phyloP scores from a whole-genome alignment of 2,888 invertebrate genomes.

The Leucozona laternaria region DNA sequence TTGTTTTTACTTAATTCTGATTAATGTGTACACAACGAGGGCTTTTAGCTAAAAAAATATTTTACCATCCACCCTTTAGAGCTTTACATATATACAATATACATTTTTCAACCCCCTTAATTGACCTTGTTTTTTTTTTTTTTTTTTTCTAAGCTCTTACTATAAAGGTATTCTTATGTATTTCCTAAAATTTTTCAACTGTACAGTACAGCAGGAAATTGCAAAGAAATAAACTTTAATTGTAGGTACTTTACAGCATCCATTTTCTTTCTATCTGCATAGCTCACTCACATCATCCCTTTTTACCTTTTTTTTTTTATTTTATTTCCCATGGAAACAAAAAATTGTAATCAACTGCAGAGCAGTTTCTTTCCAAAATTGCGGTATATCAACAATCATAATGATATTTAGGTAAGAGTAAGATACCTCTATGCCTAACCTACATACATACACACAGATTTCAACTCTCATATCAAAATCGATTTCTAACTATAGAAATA shows the following conservation, averaged over 20 bases:
- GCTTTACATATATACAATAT: background rate
- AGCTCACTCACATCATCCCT: too few relatives aligned
- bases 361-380: background rate
- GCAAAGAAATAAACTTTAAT: background rate
- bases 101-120: conserved; percentile 6
- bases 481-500: conserved; percentile 22
- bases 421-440: too few relatives aligned
- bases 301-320: background rate
- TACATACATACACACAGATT: conserved; percentile 16
- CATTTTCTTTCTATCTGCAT: background rate
- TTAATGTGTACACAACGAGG: conserved; percentile 11
- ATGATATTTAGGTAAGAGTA: background rate
- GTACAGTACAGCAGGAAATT: background rate
- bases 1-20: background rate
- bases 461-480: conserved; percentile 20
- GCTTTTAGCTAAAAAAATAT: background rate
- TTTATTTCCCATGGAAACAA: background rate
- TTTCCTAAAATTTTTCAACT: background rate
- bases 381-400: background rate
- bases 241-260: conserved; percentile 1
- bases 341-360: conserved; percentile 19
- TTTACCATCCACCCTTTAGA: background rate
- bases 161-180: background rate
- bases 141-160: background rate
- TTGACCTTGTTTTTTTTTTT: conserved; percentile 27